Percentiles rank a stretch among this genome's conserved stretches.
Conservation (phyloP, 1,140 invertebrate genomes). For the Aplysia californica region DNA sequence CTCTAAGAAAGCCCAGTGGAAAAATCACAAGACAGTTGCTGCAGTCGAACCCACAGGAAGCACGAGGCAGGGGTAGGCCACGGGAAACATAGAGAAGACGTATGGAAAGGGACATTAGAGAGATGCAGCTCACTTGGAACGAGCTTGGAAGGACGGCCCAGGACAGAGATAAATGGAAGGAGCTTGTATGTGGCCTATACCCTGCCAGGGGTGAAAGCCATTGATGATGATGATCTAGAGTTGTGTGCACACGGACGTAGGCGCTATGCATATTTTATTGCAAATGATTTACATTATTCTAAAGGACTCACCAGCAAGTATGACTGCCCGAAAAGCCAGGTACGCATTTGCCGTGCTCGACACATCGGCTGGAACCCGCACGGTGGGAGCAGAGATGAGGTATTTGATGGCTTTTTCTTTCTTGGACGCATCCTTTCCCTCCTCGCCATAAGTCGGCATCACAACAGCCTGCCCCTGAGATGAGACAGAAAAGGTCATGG, state of each 20-base stretch:
- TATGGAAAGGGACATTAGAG: no score
- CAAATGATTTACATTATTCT: background rate
- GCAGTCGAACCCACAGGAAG: no score
- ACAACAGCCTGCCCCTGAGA: constrained; percentile 53
- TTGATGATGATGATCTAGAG: no score
- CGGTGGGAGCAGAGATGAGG: constrained; percentile 55
- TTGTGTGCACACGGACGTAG: background rate
- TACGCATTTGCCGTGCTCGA: constrained; percentile 48
- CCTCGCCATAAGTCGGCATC: constrained; percentile 46
- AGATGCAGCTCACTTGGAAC: no score
- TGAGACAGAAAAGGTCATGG: constrained; percentile 11
- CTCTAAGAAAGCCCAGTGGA: no score
- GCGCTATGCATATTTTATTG: background rate
- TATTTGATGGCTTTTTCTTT: constrained; percentile 54
- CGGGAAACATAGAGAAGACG: no score
- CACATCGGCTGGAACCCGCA: constrained; percentile 53
- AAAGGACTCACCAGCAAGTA: constrained; percentile 45
- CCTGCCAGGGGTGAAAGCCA: no score
- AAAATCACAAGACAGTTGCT: no score
- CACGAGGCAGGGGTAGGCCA: no score
- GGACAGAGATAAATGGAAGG: no score
- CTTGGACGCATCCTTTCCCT: constrained; percentile 34
- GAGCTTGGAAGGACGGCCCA: no score
- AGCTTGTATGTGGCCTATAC: no score
- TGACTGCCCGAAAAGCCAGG: constrained; percentile 55